Percentiles rank a stretch among this genome's conserved stretches.
Conservation (phyloP, 2,888 invertebrate species). For the Drosophila neotestacea region DNA sequence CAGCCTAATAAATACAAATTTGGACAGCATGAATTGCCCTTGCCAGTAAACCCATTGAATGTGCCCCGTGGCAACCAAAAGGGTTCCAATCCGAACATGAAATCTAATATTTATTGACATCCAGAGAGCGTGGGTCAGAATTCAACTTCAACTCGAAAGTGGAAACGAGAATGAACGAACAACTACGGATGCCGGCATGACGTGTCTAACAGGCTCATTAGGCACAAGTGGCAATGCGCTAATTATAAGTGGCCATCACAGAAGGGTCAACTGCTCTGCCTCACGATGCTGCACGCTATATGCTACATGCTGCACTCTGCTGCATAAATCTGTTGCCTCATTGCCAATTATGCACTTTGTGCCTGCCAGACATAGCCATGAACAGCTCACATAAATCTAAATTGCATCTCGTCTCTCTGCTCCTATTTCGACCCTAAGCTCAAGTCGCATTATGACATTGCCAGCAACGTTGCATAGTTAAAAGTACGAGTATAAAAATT, state of each 20-base stretch:
- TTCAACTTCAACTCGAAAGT: slow-evolving; percentile 2
- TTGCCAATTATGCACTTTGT: slow-evolving; percentile 77
- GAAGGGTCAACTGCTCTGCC: slow-evolving; percentile 39
- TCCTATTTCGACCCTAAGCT: slow-evolving; percentile 44
- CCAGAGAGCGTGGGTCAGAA: slow-evolving; percentile 46
- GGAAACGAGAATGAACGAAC: not conserved
- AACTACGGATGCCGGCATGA: slow-evolving; percentile 37
- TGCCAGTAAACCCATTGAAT: slow-evolving; percentile 20
- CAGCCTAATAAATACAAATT: slow-evolving; percentile 78
- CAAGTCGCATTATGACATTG: slow-evolving; percentile 76
- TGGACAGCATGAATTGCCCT: slow-evolving; percentile 70
- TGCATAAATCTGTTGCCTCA: slow-evolving; percentile 61
- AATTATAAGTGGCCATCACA: slow-evolving; percentile 70
- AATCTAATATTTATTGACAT: slow-evolving; percentile 72
- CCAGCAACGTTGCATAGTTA: slow-evolving; percentile 26
- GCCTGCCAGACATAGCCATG: slow-evolving; percentile 29
- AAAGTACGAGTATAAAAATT: slow-evolving; percentile 9
- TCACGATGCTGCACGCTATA: slow-evolving; percentile 17
- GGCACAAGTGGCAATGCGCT: slow-evolving; percentile 83
- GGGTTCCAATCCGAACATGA: slow-evolving; percentile 30
- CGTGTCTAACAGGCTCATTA: slow-evolving; percentile 83
- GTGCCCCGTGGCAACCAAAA: slow-evolving; percentile 28
- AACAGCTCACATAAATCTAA: slow-evolving; percentile 69
- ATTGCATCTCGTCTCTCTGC: slow-evolving; percentile 18
- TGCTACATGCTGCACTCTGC: slow-evolving; percentile 9